Base-by-base conservation (phyloP, 1,140 invertebrate species). In the Sycophila sp. region DNA sequence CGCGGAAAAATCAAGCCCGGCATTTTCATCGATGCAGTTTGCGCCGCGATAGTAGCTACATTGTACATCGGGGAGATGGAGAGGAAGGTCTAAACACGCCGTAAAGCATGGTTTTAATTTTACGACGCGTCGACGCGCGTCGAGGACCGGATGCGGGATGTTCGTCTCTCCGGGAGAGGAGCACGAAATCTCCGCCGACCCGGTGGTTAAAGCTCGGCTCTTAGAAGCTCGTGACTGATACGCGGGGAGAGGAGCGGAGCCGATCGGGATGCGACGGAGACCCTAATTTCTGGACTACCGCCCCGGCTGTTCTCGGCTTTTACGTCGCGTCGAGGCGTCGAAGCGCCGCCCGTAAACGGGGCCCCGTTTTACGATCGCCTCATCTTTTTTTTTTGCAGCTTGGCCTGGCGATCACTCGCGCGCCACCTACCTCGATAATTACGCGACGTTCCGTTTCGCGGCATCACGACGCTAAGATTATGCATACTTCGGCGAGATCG, bases 361-460 rank as follows among this genome's bases (percentile, higher is more conserved):
- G n/a, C n/a, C n/a, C 75, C 76, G 77, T 80, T 83, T 82, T 81
- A 81, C 76, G 80, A 82, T 79, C 77, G n/a, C 72, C 77, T 73
- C 76, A 75, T 75, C 79, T 81, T 60, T 68, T 59, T n/a, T n/a
- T n/a, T n/a, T n/a, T n/a, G n/a, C 42, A 68, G 28, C 38, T 24
- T n/a, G n/a, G 45, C n/a, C 17, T 22, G 13, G 4, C 45, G 45
- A 6, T 4, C 74, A 75, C 75, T 75, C 78, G 45, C 42, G 45
- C 15, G 11, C 7, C 42, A 82, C 82, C 82, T 83, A 83, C 81
- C 76, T 76, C 76, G 82, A 82, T 83, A 83, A 83, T 83, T 83
- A 82, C 81, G 79, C 81, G 82, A 83, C 80, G 81, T 82, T 83
- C 81, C 78, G 80, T 81, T 80, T 80, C 77, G 78, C 69, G 75